Evolutionary conservation across 2,888 invertebrate species (phyloP).

Genomic region (Callosobruchus maculatus): DNA sequence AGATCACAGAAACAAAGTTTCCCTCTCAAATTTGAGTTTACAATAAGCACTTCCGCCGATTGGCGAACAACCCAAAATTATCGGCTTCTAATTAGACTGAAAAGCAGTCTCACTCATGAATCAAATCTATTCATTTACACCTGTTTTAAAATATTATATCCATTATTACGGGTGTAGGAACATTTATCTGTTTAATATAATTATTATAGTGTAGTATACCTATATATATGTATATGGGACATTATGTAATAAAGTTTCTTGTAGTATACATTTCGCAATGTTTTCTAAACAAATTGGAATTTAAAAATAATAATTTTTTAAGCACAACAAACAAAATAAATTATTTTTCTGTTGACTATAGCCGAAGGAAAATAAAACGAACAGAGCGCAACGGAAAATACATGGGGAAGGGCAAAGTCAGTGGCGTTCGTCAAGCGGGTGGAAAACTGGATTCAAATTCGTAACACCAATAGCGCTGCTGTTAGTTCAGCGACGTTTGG

Average conservation of each 20-base stretch:
- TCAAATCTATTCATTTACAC: too few relatives aligned
- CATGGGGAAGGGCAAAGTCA: slow-evolving; percentile 32
- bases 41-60: too few relatives aligned
- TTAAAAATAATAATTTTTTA: neutral
- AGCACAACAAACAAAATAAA: neutral
- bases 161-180: too few relatives aligned
- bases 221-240: neutral
- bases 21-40: too few relatives aligned
- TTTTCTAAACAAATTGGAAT: neutral
- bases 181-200: too few relatives aligned
- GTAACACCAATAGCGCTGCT: slow-evolving; percentile 19
- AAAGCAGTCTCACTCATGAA: too few relatives aligned
- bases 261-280: neutral
- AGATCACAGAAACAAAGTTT: too few relatives aligned
- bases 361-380: neutral
- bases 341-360: neutral
- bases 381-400: neutral
- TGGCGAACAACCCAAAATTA: too few relatives aligned
- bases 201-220: too few relatives aligned
- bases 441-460: slow-evolving; percentile 24
- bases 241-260: neutral
- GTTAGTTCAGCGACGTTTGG: slow-evolving; percentile 21
- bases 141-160: too few relatives aligned
- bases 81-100: too few relatives aligned
- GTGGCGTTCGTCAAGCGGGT: slow-evolving; percentile 18